These are phyloP conservation scores for Orbicella faveolata DNA, from an alignment of 64 coral and sea anemone species.

Conservation along the genomic window DNA sequence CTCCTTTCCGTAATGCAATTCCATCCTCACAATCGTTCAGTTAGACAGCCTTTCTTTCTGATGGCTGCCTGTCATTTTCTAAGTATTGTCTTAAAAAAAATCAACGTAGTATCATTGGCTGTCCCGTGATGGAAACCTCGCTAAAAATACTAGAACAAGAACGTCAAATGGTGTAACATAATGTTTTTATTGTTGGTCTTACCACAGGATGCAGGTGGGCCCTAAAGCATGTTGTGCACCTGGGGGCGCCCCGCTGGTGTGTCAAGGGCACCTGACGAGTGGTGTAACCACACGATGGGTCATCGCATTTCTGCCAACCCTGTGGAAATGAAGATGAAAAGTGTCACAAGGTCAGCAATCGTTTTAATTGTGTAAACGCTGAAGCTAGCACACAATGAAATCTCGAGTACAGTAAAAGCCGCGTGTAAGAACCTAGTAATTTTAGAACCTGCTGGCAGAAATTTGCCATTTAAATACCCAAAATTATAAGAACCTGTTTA, in stretches of 20 bases:
- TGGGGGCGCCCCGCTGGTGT: conserved; percentile 68
- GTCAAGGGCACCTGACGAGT: conserved; percentile 80
- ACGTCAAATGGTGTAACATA: not conserved
- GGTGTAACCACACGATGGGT: conserved; percentile 85
- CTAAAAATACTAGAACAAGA: not conserved
- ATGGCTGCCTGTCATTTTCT: too few relatives aligned
- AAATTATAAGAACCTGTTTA: too few relatives aligned
- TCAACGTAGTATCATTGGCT: too few relatives aligned
- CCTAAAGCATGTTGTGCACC: conserved; percentile 78
- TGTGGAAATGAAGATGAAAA: not conserved
- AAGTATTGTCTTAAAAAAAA: too few relatives aligned
- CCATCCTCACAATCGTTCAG: too few relatives aligned
- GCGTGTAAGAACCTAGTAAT: too few relatives aligned
- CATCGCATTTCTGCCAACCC: conserved; percentile 95
- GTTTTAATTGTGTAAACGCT: too few relatives aligned
- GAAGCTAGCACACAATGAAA: too few relatives aligned
- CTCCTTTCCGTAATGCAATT: too few relatives aligned
- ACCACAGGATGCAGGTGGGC: conserved; percentile 79
- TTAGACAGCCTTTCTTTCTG: too few relatives aligned
- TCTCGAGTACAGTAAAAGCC: not conserved
- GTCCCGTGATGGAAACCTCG: not conserved
- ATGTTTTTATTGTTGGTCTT: not conserved
- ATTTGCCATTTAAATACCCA: too few relatives aligned
- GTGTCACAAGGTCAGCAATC: not conserved
- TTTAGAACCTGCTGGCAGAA: too few relatives aligned